A percentile compares a stretch with the other conserved stretches of the same genome.
These are phyloP conservation scores for Lithobius niger DNA, from an alignment of 1,140 invertebrate species.

Conservation along the genomic window DNA sequence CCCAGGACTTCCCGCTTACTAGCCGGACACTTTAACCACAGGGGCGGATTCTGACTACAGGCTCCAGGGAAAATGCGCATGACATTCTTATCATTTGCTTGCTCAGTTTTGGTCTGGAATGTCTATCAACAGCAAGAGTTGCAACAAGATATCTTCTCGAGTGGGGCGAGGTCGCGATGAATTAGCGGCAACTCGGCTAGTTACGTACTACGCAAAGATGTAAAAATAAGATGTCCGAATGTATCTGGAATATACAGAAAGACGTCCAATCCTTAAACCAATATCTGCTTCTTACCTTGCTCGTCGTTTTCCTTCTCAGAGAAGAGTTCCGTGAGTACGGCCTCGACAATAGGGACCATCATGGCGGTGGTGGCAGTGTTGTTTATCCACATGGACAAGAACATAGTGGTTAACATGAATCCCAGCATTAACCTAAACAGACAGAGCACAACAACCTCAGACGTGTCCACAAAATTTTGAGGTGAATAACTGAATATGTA, in stretches of 20 bases:
- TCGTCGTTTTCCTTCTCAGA: background rate
- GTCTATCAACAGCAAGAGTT: background rate
- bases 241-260: background rate
- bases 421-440: slow-evolving; percentile 31
- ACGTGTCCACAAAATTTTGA: too few species aligned
- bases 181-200: background rate
- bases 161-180: background rate
- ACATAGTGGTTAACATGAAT: slow-evolving; percentile 36
- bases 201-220: background rate
- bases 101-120: too few species aligned
- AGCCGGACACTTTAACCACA: too few species aligned
- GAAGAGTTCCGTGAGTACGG: slow-evolving; percentile 21
- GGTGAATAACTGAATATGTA: too few species aligned
- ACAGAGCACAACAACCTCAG: too few species aligned
- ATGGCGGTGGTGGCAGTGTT: slow-evolving; percentile 31
- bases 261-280: background rate
- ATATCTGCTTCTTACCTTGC: background rate
- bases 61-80: too few species aligned
- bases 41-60: too few species aligned
- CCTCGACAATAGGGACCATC: slow-evolving; percentile 31
- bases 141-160: background rate
- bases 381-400: slow-evolving; percentile 34
- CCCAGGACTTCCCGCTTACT: too few species aligned
- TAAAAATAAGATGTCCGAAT: background rate
- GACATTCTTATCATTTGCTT: too few species aligned